These are phyloP conservation scores for Atlantisia rogersi DNA, from an alignment of 2,113 vertebrate genomes.

Conservation along the genomic window DNA sequence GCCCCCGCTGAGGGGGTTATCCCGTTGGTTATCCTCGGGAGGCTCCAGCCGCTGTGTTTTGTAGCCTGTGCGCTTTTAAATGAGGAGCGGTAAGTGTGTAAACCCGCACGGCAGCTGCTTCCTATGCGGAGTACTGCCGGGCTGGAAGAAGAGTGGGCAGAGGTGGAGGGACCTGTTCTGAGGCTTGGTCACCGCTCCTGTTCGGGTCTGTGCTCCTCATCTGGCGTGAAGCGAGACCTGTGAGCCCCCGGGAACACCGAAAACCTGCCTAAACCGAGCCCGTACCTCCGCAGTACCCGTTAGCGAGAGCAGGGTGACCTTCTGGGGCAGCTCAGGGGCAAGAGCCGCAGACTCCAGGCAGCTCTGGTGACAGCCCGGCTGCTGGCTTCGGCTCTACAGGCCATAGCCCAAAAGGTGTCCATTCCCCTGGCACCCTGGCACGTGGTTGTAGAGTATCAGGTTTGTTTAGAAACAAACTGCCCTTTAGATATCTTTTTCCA, in stretches of 20 bases:
- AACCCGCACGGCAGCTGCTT: accelerated
- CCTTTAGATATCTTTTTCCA: no score
- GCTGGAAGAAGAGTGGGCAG: not conserved
- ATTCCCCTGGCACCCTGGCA: not conserved
- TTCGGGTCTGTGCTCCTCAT: not conserved
- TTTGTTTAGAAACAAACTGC: not conserved
- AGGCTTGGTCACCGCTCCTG: not conserved
- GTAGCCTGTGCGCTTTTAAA: accelerated
- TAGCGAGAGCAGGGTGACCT: not conserved
- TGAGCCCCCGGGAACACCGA: not conserved
- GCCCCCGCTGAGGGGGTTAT: no score
- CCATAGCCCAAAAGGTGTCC: not conserved
- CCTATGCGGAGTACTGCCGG: accelerated
- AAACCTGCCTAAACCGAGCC: accelerated
- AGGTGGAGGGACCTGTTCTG: no score
- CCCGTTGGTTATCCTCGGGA: not conserved
- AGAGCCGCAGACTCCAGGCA: no score
- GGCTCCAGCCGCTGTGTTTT: not conserved
- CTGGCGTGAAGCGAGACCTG: accelerated
- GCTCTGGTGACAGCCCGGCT: not conserved
- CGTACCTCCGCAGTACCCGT: accelerated
- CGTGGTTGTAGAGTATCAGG: not conserved
- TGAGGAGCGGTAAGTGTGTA: not conserved
- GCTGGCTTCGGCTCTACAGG: not conserved
- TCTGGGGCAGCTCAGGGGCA: not conserved